phyloP scores from a whole-genome alignment of 35 echinoderm and acorn worm species.

The Heliocidaris erythrogramma region DNA sequence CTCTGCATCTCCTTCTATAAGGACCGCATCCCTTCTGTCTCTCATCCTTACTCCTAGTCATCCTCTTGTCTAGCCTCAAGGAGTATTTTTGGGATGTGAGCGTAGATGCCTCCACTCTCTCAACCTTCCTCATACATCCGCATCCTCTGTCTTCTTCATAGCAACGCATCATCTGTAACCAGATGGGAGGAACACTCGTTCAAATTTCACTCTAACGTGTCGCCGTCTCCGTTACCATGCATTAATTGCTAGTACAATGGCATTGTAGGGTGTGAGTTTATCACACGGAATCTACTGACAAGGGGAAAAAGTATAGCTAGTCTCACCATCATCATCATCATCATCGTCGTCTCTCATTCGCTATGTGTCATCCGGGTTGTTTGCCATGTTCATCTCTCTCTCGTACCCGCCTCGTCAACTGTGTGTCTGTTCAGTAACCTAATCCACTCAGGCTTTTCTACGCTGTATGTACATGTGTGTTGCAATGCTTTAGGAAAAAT shows the following conservation, averaged over 20 bases:
- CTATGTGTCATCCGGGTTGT: neutral
- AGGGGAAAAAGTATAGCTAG: neutral
- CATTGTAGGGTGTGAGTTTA: neutral
- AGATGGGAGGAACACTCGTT: slow-evolving; percentile 7
- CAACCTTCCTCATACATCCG: slow-evolving; percentile 8
- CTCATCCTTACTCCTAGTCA: neutral
- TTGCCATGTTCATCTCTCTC: slow-evolving; percentile 16
- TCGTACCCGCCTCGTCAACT: neutral
- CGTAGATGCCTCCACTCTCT: neutral
- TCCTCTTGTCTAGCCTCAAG: neutral
- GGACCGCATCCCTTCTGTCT: neutral
- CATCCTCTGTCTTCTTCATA: neutral
- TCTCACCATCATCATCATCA: neutral
- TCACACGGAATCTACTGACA: neutral
- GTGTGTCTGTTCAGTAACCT: neutral
- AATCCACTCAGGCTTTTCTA: neutral
- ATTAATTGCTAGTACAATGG: neutral
- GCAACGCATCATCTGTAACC: neutral
- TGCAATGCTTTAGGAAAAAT: neutral
- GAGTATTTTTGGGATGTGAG: neutral
- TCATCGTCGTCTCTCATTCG: neutral
- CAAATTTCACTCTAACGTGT: neutral
- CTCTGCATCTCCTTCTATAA: neutral
- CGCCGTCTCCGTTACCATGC: neutral
- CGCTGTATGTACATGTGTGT: neutral